These are phyloP conservation scores for Nothocercus nigrocapillus DNA, from an alignment of 2,113 vertebrate genomes.

Conservation along the genomic window DNA sequence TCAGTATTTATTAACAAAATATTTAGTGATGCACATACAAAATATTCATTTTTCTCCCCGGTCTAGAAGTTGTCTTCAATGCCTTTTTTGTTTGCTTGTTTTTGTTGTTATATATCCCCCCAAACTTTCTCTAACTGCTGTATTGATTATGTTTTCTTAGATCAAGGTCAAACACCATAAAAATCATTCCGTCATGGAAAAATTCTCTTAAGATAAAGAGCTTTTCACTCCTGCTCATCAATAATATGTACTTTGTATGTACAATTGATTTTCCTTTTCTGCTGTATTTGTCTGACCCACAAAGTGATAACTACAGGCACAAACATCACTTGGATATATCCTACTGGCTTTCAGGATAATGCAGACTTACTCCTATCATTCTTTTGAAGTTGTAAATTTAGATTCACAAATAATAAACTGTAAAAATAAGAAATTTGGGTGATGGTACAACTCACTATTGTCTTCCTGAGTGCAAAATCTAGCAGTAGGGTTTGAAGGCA, in stretches of 20 bases:
- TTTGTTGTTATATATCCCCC: not conserved
- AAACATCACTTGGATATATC: not conserved
- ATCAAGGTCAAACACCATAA: not conserved
- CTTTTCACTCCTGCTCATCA: conserved; percentile 22
- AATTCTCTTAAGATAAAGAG: conserved; percentile 49
- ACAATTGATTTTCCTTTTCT: conserved; percentile 59
- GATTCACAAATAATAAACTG: not conserved
- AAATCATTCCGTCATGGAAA: not conserved
- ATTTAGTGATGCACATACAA: not conserved
- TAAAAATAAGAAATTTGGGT: not conserved
- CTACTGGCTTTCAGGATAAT: not conserved
- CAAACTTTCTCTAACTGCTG: not conserved
- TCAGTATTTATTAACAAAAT: not conserved
- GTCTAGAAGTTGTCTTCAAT: not conserved
- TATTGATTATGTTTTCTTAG: not conserved
- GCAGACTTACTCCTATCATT: not conserved
- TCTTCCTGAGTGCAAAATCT: accelerated
- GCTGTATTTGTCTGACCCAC: conserved; percentile 12
- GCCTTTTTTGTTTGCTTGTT: not conserved
- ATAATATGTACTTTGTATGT: conserved; percentile 9
- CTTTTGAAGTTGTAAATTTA: not conserved
- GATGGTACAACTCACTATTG: accelerated
- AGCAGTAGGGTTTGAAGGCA: not conserved
- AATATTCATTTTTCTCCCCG: not conserved
- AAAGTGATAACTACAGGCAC: not conserved